Evolutionary conservation across 2,888 invertebrate species (phyloP).

Genomic region (Caenorhabditis sulstoni): DNA sequence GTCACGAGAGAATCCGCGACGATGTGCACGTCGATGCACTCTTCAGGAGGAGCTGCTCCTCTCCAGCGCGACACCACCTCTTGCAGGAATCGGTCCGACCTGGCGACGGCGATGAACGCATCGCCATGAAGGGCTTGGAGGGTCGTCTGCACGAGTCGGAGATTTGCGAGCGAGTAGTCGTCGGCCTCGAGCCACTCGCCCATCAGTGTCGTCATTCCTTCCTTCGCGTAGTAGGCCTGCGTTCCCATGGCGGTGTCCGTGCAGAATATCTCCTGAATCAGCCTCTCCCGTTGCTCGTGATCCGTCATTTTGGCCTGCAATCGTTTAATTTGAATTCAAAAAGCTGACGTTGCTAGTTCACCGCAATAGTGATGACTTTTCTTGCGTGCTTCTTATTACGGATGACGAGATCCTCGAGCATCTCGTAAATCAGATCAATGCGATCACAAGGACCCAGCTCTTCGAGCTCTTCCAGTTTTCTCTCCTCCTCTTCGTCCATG

Average conservation of each 20-base stretch:
- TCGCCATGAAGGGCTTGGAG: slow-evolving; percentile 49
- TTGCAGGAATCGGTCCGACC: slow-evolving; percentile 2
- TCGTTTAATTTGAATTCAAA: neutral
- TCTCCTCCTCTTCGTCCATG: slow-evolving; percentile 35
- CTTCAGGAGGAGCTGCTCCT: neutral
- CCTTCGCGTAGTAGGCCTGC: slow-evolving; percentile 42
- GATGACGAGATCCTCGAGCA: slow-evolving; percentile 29
- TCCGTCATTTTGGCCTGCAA: slow-evolving; percentile 46
- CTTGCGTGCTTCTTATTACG: slow-evolving; percentile 34
- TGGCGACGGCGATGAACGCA: slow-evolving; percentile 22
- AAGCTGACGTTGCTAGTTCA: neutral
- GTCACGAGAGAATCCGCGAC: slow-evolving; percentile 26
- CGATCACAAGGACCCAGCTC: slow-evolving; percentile 11
- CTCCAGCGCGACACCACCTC: slow-evolving; percentile 21
- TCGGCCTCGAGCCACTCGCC: slow-evolving; percentile 38
- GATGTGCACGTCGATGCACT: slow-evolving; percentile 32
- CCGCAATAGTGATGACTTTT: slow-evolving; percentile 40
- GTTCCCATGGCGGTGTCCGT: slow-evolving; percentile 19
- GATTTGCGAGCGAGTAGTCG: slow-evolving; percentile 40
- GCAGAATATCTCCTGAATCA: slow-evolving; percentile 38
- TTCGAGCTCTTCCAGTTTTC: slow-evolving; percentile 28
- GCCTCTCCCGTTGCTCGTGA: slow-evolving; percentile 24
- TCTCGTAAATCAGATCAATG: slow-evolving; percentile 24
- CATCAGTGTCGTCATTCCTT: slow-evolving; percentile 46
- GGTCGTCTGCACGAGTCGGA: slow-evolving; percentile 38